Percentiles rank a stretch among this genome's conserved stretches.
These are phyloP conservation scores for Cervus canadensis DNA, from an alignment of 2,113 vertebrate species.

Conservation along the genomic window DNA sequence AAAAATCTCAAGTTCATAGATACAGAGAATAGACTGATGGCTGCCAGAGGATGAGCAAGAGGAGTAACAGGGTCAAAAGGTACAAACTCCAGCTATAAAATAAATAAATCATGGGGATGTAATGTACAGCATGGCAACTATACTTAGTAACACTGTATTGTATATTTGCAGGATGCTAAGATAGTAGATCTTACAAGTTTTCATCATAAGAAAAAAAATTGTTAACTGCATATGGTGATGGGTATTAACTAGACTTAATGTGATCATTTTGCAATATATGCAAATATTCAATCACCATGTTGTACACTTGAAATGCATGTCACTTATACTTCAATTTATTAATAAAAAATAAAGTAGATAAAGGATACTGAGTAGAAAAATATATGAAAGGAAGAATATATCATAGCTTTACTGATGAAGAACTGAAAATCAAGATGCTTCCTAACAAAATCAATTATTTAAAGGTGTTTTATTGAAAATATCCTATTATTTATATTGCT, in stretches of 20 bases:
- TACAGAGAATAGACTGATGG: not conserved
- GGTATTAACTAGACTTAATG: not conserved
- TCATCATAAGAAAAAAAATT: not conserved
- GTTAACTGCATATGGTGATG: not conserved
- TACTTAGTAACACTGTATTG: not conserved
- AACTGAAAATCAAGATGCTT: slow-evolving; percentile 25
- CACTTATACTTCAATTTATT: not conserved
- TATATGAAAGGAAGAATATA: not conserved
- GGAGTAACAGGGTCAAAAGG: not conserved
- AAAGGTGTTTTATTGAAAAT: not conserved
- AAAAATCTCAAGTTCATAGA: not conserved
- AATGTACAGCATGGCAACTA: not conserved
- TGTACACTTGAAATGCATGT: not conserved
- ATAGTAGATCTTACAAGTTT: not conserved
- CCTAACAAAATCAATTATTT: not conserved
- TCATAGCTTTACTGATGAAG: not conserved
- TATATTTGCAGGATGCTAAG: not conserved
- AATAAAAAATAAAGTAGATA: slow-evolving; percentile 4
- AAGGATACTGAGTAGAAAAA: not conserved
- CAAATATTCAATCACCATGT: not conserved
- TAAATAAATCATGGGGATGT: not conserved
- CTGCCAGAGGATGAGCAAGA: not conserved
- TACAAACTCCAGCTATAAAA: not conserved
- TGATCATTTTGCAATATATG: not conserved
- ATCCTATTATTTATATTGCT: not conserved